Evolutionary conservation across 2,888 invertebrate species (phyloP).

Genomic region (Noctua fimbriata): DNA sequence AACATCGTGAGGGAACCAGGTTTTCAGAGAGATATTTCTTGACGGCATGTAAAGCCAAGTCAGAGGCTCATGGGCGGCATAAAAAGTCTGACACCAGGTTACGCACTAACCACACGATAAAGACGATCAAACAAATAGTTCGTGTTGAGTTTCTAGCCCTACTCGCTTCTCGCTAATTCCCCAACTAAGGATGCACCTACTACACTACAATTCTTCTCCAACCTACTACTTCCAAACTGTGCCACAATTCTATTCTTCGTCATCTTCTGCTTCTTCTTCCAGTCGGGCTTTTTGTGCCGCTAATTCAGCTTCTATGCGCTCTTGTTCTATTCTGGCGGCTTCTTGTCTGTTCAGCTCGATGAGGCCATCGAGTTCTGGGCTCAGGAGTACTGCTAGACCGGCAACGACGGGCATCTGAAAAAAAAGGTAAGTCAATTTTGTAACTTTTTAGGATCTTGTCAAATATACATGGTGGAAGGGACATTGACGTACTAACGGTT

Average conservation of each 20-base stretch:
- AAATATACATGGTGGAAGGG: neutral
- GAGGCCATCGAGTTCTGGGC: constrained; percentile 84
- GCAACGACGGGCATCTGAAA: constrained; percentile 79
- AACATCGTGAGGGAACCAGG: no score
- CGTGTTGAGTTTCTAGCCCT: neutral
- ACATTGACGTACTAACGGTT: neutral
- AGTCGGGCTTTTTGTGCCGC: neutral
- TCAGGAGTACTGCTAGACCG: constrained; percentile 82
- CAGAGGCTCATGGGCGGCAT: no score
- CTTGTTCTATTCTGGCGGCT: constrained; percentile 71
- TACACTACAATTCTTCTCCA: neutral
- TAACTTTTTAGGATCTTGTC: neutral
- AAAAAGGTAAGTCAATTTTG: neutral
- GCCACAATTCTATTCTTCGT: constrained; percentile 1
- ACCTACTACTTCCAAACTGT: neutral
- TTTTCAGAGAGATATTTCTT: no score
- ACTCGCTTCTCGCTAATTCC: neutral
- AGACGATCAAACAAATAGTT: neutral
- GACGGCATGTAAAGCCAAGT: no score
- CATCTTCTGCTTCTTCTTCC: constrained; percentile 9
- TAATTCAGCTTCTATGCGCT: constrained; percentile 71
- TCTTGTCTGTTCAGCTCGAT: constrained; percentile 81
- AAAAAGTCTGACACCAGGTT: no score
- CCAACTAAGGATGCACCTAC: neutral
- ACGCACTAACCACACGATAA: no score